Conservation (phyloP, 2,888 invertebrate species). For the Chironomus tentans region DNA sequence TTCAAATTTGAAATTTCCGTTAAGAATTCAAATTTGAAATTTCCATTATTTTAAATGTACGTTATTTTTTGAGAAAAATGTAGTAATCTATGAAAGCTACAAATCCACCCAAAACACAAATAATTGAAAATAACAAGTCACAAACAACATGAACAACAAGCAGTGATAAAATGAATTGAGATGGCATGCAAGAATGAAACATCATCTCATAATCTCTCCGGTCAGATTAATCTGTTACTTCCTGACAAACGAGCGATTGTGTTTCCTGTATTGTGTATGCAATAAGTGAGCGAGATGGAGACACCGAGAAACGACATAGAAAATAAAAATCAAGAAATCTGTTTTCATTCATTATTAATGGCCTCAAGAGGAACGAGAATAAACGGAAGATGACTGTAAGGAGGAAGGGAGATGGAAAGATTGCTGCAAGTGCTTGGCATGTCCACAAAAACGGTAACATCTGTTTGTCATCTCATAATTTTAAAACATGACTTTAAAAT, state of each 20-base stretch:
- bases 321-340: not conserved
- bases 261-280: not conserved
- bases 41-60: no score
- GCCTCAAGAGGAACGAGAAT: not conserved
- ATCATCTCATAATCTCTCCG: not conserved
- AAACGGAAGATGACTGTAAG: no score
- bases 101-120: no score
- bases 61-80: no score
- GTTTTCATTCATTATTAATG: conserved; percentile 1
- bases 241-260: conserved; percentile 7
- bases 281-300: not conserved
- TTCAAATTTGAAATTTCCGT: no score
- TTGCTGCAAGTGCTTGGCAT: not conserved
- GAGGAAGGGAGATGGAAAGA: not conserved
- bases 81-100: no score
- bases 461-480: conserved; percentile 10
- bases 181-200: not conserved
- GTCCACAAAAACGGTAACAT: not conserved
- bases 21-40: no score
- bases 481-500: not conserved
- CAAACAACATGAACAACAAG: no score
- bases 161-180: not conserved
- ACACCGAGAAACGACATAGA: not conserved
- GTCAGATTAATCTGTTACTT: conserved; percentile 7
- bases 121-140: no score